These are phyloP conservation scores for Irena cyanogastra DNA, from an alignment of 2,113 vertebrate species.

Conservation along the genomic window DNA sequence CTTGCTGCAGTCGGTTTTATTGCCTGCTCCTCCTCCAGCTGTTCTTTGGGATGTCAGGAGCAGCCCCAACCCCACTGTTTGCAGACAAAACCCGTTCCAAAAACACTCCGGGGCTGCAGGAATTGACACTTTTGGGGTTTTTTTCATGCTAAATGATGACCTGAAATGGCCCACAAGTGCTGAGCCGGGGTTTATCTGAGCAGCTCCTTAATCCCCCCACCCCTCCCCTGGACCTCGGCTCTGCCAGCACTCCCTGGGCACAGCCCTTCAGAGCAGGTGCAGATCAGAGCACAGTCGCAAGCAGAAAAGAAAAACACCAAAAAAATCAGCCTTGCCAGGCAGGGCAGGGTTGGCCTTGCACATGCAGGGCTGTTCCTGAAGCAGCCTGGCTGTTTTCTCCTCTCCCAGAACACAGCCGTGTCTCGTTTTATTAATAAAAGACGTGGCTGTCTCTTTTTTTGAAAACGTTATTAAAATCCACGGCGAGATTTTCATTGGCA, in stretches of 20 bases:
- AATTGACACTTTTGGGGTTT: background rate
- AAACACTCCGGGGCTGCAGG: rapidly evolving
- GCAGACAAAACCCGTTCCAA: rapidly evolving
- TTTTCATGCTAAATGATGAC: background rate
- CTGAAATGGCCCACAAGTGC: background rate
- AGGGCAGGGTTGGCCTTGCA: background rate
- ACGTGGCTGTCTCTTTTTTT: background rate
- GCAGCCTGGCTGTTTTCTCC: background rate
- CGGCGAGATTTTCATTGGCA: constrained; percentile 28
- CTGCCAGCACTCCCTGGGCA: background rate
- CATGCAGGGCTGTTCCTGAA: background rate
- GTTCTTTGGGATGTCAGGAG: background rate
- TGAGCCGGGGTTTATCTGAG: background rate
- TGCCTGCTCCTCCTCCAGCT: background rate
- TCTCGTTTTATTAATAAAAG: constrained; percentile 12
- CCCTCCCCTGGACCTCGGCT: background rate
- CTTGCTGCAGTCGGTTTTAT: background rate
- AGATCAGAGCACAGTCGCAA: background rate
- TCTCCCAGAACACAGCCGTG: background rate
- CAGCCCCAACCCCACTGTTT: background rate
- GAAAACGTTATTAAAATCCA: constrained; percentile 2
- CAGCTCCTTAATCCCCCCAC: background rate
- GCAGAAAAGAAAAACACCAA: background rate
- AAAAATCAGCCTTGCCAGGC: background rate
- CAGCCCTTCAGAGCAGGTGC: background rate